phyloP scores from a whole-genome alignment of 2,888 invertebrate genomes.

The Polia nebulosa region DNA sequence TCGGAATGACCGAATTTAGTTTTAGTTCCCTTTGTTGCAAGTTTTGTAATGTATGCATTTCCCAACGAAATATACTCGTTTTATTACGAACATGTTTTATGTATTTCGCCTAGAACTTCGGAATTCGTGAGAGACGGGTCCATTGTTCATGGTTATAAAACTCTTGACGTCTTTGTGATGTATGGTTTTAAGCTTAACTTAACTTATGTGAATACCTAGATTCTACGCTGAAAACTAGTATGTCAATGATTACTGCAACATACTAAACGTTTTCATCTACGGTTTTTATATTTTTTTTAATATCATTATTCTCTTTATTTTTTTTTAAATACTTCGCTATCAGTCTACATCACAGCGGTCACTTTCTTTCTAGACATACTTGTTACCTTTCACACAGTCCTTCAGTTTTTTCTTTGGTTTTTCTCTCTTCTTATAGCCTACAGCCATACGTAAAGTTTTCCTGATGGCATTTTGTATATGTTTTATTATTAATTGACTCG shows the following conservation, averaged over 20 bases:
- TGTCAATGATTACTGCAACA: not conserved
- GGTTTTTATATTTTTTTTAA: too few relatives aligned
- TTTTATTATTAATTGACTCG: too few relatives aligned
- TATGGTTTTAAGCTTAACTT: not conserved
- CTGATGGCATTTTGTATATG: too few relatives aligned
- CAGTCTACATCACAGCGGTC: too few relatives aligned
- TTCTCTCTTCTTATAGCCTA: too few relatives aligned
- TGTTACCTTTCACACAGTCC: too few relatives aligned
- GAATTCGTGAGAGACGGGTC: not conserved
- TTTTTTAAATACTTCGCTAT: too few relatives aligned
- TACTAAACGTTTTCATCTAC: not conserved
- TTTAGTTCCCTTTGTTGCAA: constrained; percentile 65
- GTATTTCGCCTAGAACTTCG: constrained; percentile 35
- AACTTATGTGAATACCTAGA: not conserved
- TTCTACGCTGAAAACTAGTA: not conserved
- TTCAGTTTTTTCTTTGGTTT: too few relatives aligned
- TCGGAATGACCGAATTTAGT: constrained; percentile 75
- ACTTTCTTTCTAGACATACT: too few relatives aligned
- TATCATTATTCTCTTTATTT: not conserved
- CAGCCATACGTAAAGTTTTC: too few relatives aligned
- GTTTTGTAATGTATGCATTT: constrained; percentile 67
- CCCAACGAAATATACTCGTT: constrained; percentile 51
- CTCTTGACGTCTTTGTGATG: constrained; percentile 2
- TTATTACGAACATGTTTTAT: constrained; percentile 51
- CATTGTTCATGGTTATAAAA: constrained; percentile 39